Conservation (phyloP, 2,797 vertebrate species). For the Atherinosoma microstoma region DNA sequence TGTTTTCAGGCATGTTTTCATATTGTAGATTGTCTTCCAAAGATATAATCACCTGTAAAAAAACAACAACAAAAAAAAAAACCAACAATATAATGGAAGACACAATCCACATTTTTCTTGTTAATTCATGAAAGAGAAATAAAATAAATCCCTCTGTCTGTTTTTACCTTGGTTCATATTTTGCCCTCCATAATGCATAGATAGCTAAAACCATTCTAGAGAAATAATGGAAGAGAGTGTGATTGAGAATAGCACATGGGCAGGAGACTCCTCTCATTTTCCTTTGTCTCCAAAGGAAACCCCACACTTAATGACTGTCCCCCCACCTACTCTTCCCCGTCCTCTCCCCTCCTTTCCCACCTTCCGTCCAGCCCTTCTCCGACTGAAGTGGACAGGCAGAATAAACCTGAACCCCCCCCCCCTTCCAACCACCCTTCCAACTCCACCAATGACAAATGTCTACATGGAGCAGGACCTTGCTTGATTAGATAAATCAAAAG, state of each 20-base stretch:
- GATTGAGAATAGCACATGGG: slow-evolving; percentile 42
- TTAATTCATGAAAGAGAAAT: slow-evolving; percentile 21
- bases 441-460: slow-evolving; percentile 84
- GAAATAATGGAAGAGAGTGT: slow-evolving; percentile 34
- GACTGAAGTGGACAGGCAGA: slow-evolving; percentile 78
- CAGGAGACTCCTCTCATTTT: slow-evolving; percentile 52
- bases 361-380: slow-evolving; percentile 61
- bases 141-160: slow-evolving; percentile 17
- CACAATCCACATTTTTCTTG: slow-evolving; percentile 13
- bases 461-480: slow-evolving; percentile 85
- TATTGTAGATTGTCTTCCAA: slow-evolving; percentile 34
- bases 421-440: slow-evolving; percentile 22
- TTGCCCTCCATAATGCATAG: not conserved
- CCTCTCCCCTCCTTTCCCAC: slow-evolving; percentile 40
- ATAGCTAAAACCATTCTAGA: slow-evolving; percentile 48
- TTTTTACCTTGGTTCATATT: slow-evolving; percentile 30
- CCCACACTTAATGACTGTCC: slow-evolving; percentile 87
- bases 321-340: slow-evolving; percentile 47
- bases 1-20: slow-evolving; percentile 54
- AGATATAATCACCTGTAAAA: slow-evolving; percentile 45
- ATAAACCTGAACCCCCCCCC: slow-evolving; percentile 79
- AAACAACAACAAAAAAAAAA: slow-evolving; percentile 35
- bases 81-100: not conserved
- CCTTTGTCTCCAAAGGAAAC: slow-evolving; percentile 77
- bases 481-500: slow-evolving; percentile 91